Conservation (phyloP, 2,113 vertebrate species). For the Crotalus helleri region DNA sequence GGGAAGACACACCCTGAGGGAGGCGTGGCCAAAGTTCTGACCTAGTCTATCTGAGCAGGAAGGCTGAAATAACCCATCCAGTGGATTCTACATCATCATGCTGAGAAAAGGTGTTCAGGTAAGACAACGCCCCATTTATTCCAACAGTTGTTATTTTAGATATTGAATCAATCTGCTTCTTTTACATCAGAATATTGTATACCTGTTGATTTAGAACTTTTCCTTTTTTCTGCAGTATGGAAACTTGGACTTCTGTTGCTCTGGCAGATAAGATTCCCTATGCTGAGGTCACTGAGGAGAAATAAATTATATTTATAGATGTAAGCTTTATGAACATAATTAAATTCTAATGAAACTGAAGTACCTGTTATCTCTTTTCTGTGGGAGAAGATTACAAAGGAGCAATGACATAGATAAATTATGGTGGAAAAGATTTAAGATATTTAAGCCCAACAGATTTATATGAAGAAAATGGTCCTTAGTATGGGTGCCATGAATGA, state of each 20-base stretch:
- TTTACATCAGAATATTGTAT: not conserved
- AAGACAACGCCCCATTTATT: not conserved
- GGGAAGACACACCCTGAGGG: too few relatives aligned
- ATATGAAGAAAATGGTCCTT: not conserved
- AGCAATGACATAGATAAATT: not conserved
- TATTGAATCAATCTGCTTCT: not conserved
- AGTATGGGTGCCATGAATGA: not conserved
- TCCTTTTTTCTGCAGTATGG: not conserved
- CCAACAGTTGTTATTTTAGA: not conserved
- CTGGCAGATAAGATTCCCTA: not conserved
- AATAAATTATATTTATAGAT: conserved; percentile 11
- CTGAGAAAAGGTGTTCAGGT: too few relatives aligned
- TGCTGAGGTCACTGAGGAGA: not conserved
- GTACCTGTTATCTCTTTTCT: conserved; percentile 3
- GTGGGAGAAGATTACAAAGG: not conserved
- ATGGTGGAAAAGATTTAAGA: not conserved
- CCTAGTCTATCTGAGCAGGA: too few relatives aligned
- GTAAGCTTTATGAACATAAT: not conserved
- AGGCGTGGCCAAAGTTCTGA: too few relatives aligned
- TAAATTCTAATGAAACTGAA: conserved; percentile 35
- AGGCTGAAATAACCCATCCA: too few relatives aligned
- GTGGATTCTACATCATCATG: too few relatives aligned
- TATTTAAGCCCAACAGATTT: not conserved
- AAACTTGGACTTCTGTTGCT: not conserved
- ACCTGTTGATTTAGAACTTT: not conserved